Evolutionary conservation across 2,113 vertebrate species (phyloP).

Genomic region (Syngnathus typhle): DNA sequence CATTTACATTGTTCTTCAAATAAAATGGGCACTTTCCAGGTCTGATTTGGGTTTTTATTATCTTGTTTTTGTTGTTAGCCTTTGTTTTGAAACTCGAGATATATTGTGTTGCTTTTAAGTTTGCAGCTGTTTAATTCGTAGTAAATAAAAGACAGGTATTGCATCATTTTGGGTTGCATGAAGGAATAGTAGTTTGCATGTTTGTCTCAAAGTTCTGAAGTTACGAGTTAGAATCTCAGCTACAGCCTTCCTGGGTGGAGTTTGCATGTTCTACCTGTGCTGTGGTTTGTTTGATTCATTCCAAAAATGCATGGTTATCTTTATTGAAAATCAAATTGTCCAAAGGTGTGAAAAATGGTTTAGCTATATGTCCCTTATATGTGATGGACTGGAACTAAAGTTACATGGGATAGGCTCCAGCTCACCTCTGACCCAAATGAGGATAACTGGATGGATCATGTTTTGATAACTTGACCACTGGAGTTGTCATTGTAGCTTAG

Average conservation of each 20-base stretch:
- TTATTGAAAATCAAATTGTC: not conserved
- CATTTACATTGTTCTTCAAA: too few relatives aligned
- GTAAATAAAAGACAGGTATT: not conserved
- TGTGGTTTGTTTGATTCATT: too few relatives aligned
- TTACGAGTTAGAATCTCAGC: too few relatives aligned
- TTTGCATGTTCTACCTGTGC: too few relatives aligned
- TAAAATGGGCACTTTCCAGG: too few relatives aligned
- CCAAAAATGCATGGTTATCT: too few relatives aligned
- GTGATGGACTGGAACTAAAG: not conserved
- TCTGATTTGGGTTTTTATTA: not conserved
- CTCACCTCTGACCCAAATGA: not conserved
- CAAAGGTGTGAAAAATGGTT: not conserved
- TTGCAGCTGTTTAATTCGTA: not conserved
- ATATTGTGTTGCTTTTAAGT: not conserved
- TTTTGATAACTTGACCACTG: not conserved
- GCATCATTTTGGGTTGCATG: too few relatives aligned
- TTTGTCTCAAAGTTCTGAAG: too few relatives aligned
- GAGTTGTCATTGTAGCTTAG: not conserved
- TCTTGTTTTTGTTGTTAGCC: not conserved
- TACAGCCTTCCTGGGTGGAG: too few relatives aligned
- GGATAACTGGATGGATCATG: not conserved
- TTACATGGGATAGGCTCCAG: not conserved
- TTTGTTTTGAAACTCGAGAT: not conserved
- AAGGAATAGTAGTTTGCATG: too few relatives aligned
- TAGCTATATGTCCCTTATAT: not conserved